Percentiles rank a stretch among this genome's conserved stretches.
Conservation (phyloP, 1,140 invertebrate genomes). For the Trichonephila inaurata region DNA sequence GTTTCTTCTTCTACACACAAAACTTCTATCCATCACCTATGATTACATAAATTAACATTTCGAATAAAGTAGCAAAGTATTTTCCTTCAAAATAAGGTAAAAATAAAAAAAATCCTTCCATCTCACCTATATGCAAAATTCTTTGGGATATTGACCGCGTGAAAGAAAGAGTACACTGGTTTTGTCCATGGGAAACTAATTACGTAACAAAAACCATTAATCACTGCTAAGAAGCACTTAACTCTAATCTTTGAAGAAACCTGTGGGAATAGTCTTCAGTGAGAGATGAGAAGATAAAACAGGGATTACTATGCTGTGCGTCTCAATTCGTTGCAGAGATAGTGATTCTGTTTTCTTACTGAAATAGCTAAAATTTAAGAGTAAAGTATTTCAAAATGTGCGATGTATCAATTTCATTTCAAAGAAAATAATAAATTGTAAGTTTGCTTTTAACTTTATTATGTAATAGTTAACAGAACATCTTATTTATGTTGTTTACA, state of each 20-base stretch:
- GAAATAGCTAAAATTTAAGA: too few species aligned
- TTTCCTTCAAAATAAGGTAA: background rate
- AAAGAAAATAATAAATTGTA: too few species aligned
- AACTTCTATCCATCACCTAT: too few species aligned
- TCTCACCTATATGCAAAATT: background rate
- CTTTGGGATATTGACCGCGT: background rate
- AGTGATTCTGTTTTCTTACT: too few species aligned
- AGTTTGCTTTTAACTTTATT: too few species aligned
- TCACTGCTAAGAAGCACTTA: constrained; percentile 29
- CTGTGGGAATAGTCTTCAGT: background rate
- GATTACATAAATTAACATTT: too few species aligned
- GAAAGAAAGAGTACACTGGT: background rate
- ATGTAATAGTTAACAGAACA: too few species aligned
- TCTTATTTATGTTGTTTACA: too few species aligned
- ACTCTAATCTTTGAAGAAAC: constrained; percentile 26
- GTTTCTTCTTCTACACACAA: too few species aligned
- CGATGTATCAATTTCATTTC: too few species aligned
- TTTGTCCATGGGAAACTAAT: constrained; percentile 46
- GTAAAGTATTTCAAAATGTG: too few species aligned
- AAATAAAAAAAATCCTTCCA: background rate
- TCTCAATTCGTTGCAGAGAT: background rate
- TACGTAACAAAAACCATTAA: constrained; percentile 34
- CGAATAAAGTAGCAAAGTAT: too few species aligned
- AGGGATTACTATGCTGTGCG: background rate
- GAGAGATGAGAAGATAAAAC: background rate